Conservation (phyloP, 2,888 invertebrate genomes). For the Coelopa pilipes region DNA sequence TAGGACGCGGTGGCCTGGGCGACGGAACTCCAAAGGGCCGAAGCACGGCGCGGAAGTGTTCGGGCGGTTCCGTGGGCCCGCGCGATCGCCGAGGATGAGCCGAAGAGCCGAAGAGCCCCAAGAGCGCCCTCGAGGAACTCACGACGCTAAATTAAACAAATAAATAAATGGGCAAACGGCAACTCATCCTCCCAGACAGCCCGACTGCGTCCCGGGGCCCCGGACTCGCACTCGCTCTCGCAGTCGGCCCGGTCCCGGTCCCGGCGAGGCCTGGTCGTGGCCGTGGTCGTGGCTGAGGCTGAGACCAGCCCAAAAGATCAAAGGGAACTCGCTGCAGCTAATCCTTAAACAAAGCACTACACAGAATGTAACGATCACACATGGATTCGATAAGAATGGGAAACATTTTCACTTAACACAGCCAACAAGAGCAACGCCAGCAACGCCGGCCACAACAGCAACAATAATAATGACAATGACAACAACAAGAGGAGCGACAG, state of each 20-base stretch:
- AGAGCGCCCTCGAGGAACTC: conserved; percentile 16
- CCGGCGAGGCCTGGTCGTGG: background rate
- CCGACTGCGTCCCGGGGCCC: background rate
- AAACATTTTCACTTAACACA: conserved; percentile 17
- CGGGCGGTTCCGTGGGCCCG: too few species aligned
- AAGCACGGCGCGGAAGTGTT: too few species aligned
- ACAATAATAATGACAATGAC: conserved; percentile 20
- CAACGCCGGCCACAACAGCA: conserved; percentile 32
- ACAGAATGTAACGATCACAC: conserved; percentile 30
- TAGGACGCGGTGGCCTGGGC: too few species aligned
- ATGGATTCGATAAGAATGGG: conserved; percentile 28
- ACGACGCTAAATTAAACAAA: conserved; percentile 30
- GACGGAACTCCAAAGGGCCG: too few species aligned
- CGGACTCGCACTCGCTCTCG: background rate
- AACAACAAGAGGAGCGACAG: too few species aligned
- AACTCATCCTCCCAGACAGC: conserved; percentile 26
- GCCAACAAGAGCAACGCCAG: conserved; percentile 35
- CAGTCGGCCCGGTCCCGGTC: conserved; percentile 6
- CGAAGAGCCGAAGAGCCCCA: background rate
- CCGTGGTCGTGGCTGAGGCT: background rate
- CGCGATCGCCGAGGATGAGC: too few species aligned
- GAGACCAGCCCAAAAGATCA: conserved; percentile 33
- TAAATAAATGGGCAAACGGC: conserved; percentile 23
- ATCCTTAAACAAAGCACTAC: conserved; percentile 32
- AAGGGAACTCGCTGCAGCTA: conserved; percentile 29